Percentiles rank a stretch among this genome's conserved stretches.
Evolutionary conservation across 35 echinoderm and acorn worm genomes (phyloP).

Genomic region (Stichopus chloronotus): DNA sequence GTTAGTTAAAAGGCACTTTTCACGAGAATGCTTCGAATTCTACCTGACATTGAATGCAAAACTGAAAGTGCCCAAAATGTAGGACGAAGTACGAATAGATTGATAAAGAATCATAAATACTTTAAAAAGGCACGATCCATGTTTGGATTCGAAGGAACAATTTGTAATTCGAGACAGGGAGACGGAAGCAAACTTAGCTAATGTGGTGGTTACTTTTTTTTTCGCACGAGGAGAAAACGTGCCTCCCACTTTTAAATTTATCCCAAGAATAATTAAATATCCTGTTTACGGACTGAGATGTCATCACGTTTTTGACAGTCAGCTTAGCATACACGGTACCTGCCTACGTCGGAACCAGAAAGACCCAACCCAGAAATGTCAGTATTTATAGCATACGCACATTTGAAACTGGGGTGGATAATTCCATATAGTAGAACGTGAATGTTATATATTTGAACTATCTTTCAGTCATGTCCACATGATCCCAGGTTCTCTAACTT

Average conservation of each 20-base stretch:
- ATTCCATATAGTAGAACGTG: background rate
- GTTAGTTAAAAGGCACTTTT: too few relatives aligned
- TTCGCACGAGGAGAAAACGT: background rate
- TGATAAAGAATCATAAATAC: background rate
- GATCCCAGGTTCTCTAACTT: background rate
- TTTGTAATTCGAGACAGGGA: background rate
- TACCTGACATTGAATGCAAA: too few relatives aligned
- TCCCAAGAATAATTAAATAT: background rate
- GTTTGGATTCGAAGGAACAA: background rate
- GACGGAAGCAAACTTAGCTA: background rate
- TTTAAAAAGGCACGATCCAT: background rate
- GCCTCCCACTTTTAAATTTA: background rate
- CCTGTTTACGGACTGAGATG: constrained; percentile 17
- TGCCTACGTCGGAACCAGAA: too few relatives aligned
- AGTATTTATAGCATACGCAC: background rate
- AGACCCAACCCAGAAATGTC: background rate
- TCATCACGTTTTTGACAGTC: background rate
- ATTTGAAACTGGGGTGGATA: background rate
- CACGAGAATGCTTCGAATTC: too few relatives aligned
- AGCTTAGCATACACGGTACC: background rate
- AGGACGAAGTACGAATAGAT: too few relatives aligned
- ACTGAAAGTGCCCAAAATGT: too few relatives aligned
- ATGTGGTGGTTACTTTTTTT: background rate
- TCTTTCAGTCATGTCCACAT: background rate
- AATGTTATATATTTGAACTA: background rate